Base-by-base conservation (phyloP, 2,113 vertebrate species). In the Caretta caretta region DNA sequence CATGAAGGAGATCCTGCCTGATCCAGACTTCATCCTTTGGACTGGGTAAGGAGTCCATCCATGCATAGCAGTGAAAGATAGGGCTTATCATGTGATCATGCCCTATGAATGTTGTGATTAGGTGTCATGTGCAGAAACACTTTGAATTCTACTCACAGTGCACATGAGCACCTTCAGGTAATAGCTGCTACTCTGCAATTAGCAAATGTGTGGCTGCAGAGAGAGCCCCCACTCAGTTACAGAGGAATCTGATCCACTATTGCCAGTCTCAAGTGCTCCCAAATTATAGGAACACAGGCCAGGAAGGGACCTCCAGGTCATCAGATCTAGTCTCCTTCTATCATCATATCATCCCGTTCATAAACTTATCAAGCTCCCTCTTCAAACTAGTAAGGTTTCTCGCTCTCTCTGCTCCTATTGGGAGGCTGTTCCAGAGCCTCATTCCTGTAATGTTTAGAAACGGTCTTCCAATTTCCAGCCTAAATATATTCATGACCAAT, bases 21-120 rank as follows among this genome's bases (percentile, higher is more conserved):
- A 97, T 46, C 99, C 99, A 1, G 99, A 99, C 97, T 99, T 99
- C 97, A 99, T 99, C 83, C 88, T 99, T 50, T 99, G 99, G 99
- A 99, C 99, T 2, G 99, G 99, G 99, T 99, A 98, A 98, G 97
- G 89, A 20, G 25, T 49, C 10, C 4, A 31, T 49, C 12, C 4
- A 42, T 38, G 49, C 5, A 13, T 2, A 50, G 27, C 25, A 31
- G 78, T 29, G 48, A 29, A 27, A 35, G 42, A 25, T 7, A 16
- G 75, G 75, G 6, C 72, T 76, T 38, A 76, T 46, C 38, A 76
- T 42, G 46, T 1, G 11, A 76, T 46, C 42, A 76, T 13, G 20
- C 53, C 24, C 24, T 12, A 38, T 46, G 22, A 5, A 62, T 85
- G 25, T 22, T 6, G 4, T 24, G n/a, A 48, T 48, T 78, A 14